These are phyloP conservation scores for Papilio dardanus DNA, from an alignment of 1,140 invertebrate species.

Conservation along the genomic window DNA sequence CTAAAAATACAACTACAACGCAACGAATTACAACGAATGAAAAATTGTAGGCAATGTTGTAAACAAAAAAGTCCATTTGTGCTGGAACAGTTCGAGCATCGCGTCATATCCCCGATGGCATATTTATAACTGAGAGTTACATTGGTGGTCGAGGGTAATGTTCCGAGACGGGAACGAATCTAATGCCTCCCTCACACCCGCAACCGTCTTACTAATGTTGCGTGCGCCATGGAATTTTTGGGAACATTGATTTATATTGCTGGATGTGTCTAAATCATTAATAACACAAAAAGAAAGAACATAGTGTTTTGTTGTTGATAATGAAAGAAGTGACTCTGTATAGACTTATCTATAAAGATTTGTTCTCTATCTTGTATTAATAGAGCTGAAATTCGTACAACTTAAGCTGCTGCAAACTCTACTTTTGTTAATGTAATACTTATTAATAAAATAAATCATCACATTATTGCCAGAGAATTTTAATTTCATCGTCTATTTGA, in stretches of 20 bases:
- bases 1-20: background rate
- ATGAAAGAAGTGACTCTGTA: too few species aligned
- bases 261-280: background rate
- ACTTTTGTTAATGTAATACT: too few species aligned
- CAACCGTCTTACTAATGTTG: constrained; percentile 48
- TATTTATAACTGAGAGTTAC: constrained; percentile 37
- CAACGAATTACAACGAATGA: background rate
- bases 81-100: constrained; percentile 7
- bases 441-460: too few species aligned
- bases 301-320: too few species aligned
- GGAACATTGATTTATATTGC: background rate
- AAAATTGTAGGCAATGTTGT: background rate
- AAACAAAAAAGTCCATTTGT: background rate
- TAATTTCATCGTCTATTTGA: too few species aligned
- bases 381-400: too few species aligned
- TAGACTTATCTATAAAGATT: too few species aligned
- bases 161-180: constrained; percentile 52
- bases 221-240: constrained; percentile 37
- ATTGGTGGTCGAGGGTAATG: constrained; percentile 50
- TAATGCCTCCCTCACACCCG: constrained; percentile 44
- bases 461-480: too few species aligned
- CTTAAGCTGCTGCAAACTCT: too few species aligned
- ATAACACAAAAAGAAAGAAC: too few species aligned
- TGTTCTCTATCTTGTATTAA: too few species aligned
- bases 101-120: constrained; percentile 28